Conservation (phyloP, 2,113 vertebrate genomes). For the Heterochromis multidens region DNA sequence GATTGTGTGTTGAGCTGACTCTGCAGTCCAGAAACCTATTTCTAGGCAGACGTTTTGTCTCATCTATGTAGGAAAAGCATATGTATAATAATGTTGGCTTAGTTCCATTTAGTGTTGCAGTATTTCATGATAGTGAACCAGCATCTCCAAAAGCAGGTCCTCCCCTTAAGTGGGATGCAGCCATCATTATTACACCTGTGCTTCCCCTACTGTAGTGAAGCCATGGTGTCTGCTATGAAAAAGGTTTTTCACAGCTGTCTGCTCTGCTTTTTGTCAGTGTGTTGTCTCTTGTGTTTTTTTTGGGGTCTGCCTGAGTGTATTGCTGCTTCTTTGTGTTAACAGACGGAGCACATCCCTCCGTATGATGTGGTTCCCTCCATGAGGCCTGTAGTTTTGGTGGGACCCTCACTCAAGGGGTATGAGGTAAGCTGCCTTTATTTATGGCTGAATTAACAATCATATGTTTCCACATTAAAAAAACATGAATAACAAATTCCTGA, state of each 20-base stretch:
- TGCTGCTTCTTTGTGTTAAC: slow-evolving; percentile 33
- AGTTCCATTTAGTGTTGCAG: neutral
- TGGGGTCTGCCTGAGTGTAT: neutral
- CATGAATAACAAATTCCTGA: neutral
- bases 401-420: slow-evolving; percentile 93
- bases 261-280: neutral
- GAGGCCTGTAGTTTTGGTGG: slow-evolving; percentile 94
- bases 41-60: neutral
- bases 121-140: neutral
- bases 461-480: neutral
- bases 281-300: neutral
- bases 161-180: neutral
- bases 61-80: neutral
- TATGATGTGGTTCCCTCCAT: slow-evolving; percentile 97
- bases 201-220: neutral
- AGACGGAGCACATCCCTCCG: slow-evolving; percentile 90
- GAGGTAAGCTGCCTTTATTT: slow-evolving; percentile 77
- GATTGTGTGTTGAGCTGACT: slow-evolving; percentile 2
- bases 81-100: neutral
- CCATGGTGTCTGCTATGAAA: neutral
- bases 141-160: neutral
- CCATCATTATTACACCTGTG: neutral
- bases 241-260: neutral
- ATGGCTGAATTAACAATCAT: neutral
- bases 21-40: neutral